phyloP scores from a whole-genome alignment of 2,113 vertebrate genomes.

The Mastomys coucha region DNA sequence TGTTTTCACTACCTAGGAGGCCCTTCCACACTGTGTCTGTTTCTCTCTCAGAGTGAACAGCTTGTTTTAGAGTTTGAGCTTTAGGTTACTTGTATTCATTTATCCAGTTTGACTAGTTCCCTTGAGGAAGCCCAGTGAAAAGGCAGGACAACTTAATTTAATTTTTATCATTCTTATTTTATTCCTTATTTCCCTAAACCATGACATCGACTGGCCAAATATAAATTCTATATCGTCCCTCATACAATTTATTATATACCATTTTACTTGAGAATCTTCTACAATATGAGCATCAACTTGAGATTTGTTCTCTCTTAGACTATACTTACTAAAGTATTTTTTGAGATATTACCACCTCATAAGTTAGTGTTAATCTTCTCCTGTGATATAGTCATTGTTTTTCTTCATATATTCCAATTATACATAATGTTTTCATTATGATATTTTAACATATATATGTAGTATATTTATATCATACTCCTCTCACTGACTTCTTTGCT shows the following conservation, averaged over 20 bases:
- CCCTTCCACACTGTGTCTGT: neutral
- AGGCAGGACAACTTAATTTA: neutral
- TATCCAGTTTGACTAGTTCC: constrained; percentile 28
- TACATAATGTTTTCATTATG: neutral
- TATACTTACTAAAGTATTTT: neutral
- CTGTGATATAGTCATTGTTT: neutral
- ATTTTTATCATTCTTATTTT: neutral
- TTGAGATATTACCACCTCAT: neutral
- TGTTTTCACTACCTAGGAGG: constrained; percentile 64
- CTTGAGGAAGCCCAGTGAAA: neutral
- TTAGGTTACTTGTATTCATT: constrained; percentile 36
- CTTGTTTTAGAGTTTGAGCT: neutral
- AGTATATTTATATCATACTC: no score
- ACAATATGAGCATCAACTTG: neutral
- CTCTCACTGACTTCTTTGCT: neutral
- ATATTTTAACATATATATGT: neutral
- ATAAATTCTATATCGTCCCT: neutral
- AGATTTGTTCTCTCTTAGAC: neutral
- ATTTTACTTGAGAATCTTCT: neutral
- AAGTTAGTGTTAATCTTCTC: neutral
- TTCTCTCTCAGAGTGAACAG: constrained; percentile 34
- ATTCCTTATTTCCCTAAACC: neutral
- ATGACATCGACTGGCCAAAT: neutral
- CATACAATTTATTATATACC: constrained; percentile 6
- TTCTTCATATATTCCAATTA: neutral